Percentiles rank a stretch among this genome's conserved stretches.
phyloP scores from a whole-genome alignment of 1,140 invertebrate genomes.

The Lethrus apterus region DNA sequence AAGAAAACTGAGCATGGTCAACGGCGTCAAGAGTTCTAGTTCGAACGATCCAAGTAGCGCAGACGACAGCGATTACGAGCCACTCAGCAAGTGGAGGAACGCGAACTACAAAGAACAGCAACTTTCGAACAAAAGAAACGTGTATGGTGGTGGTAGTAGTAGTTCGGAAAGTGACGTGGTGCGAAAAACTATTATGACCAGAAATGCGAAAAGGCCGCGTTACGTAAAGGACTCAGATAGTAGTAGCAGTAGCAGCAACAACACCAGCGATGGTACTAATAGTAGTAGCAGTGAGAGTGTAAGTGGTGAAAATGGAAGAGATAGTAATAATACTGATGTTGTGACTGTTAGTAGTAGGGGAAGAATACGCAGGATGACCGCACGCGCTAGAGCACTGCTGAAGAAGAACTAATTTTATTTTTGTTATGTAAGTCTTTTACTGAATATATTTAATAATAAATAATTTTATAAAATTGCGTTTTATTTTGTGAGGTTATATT shows the following conservation, averaged over 20 bases:
- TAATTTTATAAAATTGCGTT: too few species aligned
- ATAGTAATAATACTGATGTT: conserved; percentile 41
- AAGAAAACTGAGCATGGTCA: conserved; percentile 5
- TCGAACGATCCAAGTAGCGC: conserved; percentile 17
- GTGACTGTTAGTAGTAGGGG: conserved; percentile 75
- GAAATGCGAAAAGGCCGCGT: conserved; percentile 4
- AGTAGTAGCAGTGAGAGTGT: conserved; percentile 7
- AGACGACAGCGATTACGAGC: conserved; percentile 25
- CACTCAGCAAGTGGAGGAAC: conserved; percentile 20
- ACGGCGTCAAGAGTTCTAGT: conserved; percentile 5
- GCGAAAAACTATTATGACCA: conserved; percentile 2
- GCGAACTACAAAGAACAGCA: conserved; percentile 16
- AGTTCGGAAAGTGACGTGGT: conserved; percentile 1
- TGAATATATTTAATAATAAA: too few species aligned
- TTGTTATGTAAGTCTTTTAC: too few species aligned
- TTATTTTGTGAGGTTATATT: too few species aligned
- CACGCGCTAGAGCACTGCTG: conserved; percentile 55
- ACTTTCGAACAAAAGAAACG: conserved; percentile 3
- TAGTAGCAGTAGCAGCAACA: conserved; percentile 18
- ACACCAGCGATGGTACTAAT: conserved; percentile 9
- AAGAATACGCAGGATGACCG: conserved; percentile 71
- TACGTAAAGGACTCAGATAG: conserved; percentile 14
- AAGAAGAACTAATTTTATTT: conserved; percentile 28
- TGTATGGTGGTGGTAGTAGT: not conserved
- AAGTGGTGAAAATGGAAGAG: not conserved